phyloP scores from a whole-genome alignment of 2,888 invertebrate genomes.

The Trachelus stipa region DNA sequence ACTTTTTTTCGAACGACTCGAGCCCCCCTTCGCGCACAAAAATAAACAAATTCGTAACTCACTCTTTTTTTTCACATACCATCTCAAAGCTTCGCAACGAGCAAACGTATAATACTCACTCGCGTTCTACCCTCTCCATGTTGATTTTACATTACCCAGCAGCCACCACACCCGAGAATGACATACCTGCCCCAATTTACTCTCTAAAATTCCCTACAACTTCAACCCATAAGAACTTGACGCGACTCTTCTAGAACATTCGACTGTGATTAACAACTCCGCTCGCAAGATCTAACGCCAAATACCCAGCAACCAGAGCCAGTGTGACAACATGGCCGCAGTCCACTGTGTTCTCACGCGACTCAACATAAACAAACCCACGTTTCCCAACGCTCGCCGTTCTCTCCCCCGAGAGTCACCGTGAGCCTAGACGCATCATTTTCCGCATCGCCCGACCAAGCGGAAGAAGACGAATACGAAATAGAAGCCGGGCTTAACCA shows the following conservation, averaged over 20 bases:
- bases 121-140: neutral
- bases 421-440: neutral
- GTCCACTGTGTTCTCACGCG: neutral
- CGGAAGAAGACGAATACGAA: neutral
- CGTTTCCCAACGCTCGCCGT: neutral
- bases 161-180: neutral
- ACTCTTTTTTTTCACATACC: neutral
- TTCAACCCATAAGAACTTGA: neutral
- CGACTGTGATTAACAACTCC: neutral
- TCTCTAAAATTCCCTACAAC: neutral
- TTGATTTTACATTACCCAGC: neutral
- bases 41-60: neutral
- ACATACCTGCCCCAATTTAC: neutral
- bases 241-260: neutral
- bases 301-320: neutral
- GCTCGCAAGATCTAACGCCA: neutral
- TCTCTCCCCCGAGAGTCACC: neutral
- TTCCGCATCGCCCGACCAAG: neutral
- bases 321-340: neutral
- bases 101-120: neutral
- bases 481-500: neutral
- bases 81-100: neutral
- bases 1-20: neutral
- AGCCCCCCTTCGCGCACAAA: neutral
- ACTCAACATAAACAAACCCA: slow-evolving; percentile 8